Conservation (phyloP, 1,140 invertebrate genomes). For the Eurosta solidaginis region DNA sequence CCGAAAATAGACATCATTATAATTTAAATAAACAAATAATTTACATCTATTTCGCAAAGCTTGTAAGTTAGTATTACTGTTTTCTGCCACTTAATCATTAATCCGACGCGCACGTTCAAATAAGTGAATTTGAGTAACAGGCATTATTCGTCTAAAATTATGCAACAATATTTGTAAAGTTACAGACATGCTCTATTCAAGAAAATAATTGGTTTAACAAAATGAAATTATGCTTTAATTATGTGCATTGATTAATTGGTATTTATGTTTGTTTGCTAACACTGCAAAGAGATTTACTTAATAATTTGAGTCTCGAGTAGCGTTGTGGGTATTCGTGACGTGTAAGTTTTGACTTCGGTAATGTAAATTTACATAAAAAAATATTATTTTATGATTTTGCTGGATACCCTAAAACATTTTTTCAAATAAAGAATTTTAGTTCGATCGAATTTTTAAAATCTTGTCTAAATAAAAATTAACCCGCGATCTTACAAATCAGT, state of each 20-base stretch:
- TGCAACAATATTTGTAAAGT: not conserved
- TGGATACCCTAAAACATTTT: too few species aligned
- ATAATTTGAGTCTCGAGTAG: too few species aligned
- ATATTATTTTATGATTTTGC: too few species aligned
- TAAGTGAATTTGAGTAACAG: not conserved
- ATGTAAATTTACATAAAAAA: too few species aligned
- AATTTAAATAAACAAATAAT: not conserved
- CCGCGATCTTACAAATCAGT: too few species aligned
- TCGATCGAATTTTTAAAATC: too few species aligned
- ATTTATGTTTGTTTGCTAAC: too few species aligned
- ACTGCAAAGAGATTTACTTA: too few species aligned
- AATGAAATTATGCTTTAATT: constrained; percentile 15
- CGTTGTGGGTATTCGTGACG: too few species aligned
- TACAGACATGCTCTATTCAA: not conserved
- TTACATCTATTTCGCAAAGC: not conserved
- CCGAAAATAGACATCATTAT: not conserved
- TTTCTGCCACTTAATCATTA: not conserved
- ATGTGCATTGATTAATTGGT: not conserved
- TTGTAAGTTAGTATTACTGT: not conserved
- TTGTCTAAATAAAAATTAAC: too few species aligned
- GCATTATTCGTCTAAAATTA: not conserved
- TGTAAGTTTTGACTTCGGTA: too few species aligned
- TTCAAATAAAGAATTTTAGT: too few species aligned
- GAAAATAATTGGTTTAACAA: constrained; percentile 6
- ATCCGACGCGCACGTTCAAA: not conserved